Evolutionary conservation across 2,888 invertebrate species (phyloP), one percentile per base, ranked within the genome.

Genomic region (Argynnis bischoffii): DNA sequence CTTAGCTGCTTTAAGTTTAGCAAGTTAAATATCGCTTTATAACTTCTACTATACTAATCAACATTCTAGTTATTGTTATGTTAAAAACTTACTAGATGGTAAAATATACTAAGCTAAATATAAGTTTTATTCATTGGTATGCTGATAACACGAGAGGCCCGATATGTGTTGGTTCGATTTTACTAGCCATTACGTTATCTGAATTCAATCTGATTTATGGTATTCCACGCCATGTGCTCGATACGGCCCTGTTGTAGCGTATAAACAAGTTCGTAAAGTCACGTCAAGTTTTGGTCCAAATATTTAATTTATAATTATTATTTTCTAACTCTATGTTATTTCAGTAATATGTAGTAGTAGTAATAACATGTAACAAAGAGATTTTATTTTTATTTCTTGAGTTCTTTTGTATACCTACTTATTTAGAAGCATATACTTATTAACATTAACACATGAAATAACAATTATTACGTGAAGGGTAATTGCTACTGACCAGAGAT

Each of bases 131-230:
- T n/a, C 18, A 48, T 35, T 51, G 11, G 21, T 60, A 54, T 21
- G 16, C 47, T 66, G 69, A 69, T 69, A 69, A 69, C 61, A 16
- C 56, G 53, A 66, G 56, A 54, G 54, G 60, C 41, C 41, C 18
- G 14, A 51, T 16, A 48, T 48, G 55, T 48, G 66, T 55, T 66
- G 54, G 54, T 54, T 66, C 31, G 55, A 66, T 60, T 66, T 53
- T 55, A 60, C 54, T 60, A 55, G 55, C 59, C 66, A 66, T 66
- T 63, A 63, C 46, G 66, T 78, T 79, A 79, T 79, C 79, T 73
- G 67, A 53, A 63, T 56, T 16, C 71, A 72, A 79, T 79, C 79
- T 77, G 78, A 77, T 79, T 77, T 77, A 78, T 77, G 72, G 73
- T 71, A 69, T 64, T 69, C 65, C 67, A 63, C 70, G 72, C 71